phyloP scores from a whole-genome alignment of 2,888 invertebrate species.

The Agrotis ipsilon region DNA sequence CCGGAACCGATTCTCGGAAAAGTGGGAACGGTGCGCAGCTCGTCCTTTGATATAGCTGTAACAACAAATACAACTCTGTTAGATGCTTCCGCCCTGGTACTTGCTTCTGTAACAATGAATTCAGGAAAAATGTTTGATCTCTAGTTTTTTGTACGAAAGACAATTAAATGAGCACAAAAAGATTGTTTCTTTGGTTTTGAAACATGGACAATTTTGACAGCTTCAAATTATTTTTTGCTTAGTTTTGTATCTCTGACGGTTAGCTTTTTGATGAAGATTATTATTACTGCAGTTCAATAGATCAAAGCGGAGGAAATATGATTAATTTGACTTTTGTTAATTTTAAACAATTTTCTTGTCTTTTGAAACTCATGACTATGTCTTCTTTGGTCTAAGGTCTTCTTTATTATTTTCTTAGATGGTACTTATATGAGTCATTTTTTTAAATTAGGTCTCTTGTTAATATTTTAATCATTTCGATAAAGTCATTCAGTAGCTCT shows the following conservation, averaged over 20 bases:
- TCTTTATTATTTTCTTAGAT: no score
- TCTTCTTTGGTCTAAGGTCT: neutral
- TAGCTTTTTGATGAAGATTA: neutral
- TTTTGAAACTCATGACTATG: neutral
- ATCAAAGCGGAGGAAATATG: neutral
- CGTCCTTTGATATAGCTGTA: slow-evolving; percentile 80
- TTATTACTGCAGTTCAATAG: neutral
- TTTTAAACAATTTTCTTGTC: neutral
- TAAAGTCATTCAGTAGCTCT: neutral
- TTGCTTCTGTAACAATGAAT: slow-evolving; percentile 60
- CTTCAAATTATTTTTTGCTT: neutral
- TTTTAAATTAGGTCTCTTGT: no score
- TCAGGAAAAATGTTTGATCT: slow-evolving; percentile 57
- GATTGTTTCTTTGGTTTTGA: neutral
- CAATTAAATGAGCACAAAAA: slow-evolving; percentile 4
- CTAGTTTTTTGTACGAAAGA: slow-evolving; percentile 28
- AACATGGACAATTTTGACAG: neutral
- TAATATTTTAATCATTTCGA: neutral
- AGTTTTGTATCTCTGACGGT: neutral
- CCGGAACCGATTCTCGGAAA: slow-evolving; percentile 73
- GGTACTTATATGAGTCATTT: no score
- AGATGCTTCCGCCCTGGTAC: slow-evolving; percentile 78
- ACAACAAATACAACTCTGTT: slow-evolving; percentile 77
- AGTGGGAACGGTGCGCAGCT: slow-evolving; percentile 58
- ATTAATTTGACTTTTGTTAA: neutral